A percentile compares a stretch with the other conserved stretches of the same genome.
Conservation (phyloP, 2,113 vertebrate genomes). For the Blennius ocellaris region DNA sequence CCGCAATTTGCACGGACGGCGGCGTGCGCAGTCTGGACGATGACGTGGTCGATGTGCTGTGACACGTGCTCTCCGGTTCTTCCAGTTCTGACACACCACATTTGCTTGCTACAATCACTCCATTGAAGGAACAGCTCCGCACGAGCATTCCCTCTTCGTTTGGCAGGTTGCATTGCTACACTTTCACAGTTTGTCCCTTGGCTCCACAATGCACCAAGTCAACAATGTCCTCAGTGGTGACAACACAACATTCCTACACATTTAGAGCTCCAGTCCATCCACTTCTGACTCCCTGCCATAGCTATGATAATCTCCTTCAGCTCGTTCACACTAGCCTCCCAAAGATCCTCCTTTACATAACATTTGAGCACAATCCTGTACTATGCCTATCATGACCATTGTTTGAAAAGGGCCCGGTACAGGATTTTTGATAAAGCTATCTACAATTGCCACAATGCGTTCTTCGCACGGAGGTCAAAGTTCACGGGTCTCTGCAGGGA, state of each 20-base stretch:
- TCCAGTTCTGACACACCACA: conserved; percentile 6
- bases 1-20: conserved; percentile 22
- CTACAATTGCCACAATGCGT: conserved; percentile 59
- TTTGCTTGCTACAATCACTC: conserved; percentile 12
- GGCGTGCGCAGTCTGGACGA: neutral
- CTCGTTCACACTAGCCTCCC: conserved; percentile 20
- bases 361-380: conserved; percentile 28
- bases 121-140: no score
- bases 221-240: neutral
- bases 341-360: conserved; percentile 10
- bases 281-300: neutral
- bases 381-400: conserved; percentile 45
- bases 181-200: neutral
- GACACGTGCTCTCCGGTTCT: neutral
- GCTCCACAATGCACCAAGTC: neutral
- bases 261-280: conserved; percentile 3
- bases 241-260: neutral
- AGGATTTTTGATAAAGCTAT: conserved; percentile 56
- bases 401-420: conserved; percentile 48
- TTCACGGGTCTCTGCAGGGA: conserved; percentile 1
- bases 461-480: conserved; percentile 24
- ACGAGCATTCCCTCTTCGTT: neutral
- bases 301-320: conserved; percentile 4
- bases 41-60: conserved; percentile 1
- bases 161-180: neutral